phyloP scores from a whole-genome alignment of 2,797 vertebrate genomes.

The Pangasius mekongensis region DNA sequence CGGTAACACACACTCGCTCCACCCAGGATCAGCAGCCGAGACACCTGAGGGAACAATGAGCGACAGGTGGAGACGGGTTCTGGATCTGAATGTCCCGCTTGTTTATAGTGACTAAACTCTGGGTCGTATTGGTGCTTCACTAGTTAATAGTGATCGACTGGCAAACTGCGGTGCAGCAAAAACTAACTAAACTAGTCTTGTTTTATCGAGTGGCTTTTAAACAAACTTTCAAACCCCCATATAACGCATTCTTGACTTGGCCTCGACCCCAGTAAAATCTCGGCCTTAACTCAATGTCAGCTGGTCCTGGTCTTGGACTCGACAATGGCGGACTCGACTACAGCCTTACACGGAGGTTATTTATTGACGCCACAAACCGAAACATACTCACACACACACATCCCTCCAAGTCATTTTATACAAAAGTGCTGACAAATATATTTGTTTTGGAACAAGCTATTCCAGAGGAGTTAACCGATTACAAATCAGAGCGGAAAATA shows the following conservation, averaged over 20 bases:
- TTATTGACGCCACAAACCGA: neutral
- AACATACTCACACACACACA: neutral
- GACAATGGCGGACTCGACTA: neutral
- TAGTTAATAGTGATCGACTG: neutral
- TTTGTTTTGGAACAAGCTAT: too few relatives aligned
- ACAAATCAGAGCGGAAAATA: too few relatives aligned
- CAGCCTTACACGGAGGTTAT: neutral
- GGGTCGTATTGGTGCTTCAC: neutral
- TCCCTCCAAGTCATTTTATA: too few relatives aligned
- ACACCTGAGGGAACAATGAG: slow-evolving; percentile 79
- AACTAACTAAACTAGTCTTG: neutral
- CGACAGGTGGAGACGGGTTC: neutral
- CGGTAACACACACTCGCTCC: slow-evolving; percentile 93
- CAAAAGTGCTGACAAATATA: too few relatives aligned
- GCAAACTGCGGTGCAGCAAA: neutral
- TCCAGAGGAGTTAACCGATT: too few relatives aligned
- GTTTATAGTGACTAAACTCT: neutral
- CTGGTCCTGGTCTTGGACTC: neutral
- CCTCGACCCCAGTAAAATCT: too few relatives aligned
- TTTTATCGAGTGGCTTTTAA: neutral
- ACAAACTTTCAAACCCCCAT: neutral
- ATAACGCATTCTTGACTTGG: neutral
- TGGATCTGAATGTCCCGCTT: neutral
- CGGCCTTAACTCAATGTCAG: neutral
- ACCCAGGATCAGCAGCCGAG: slow-evolving; percentile 91